These are phyloP conservation scores for Bradypodion pumilum DNA, from an alignment of 2,797 vertebrate genomes.

Conservation along the genomic window DNA sequence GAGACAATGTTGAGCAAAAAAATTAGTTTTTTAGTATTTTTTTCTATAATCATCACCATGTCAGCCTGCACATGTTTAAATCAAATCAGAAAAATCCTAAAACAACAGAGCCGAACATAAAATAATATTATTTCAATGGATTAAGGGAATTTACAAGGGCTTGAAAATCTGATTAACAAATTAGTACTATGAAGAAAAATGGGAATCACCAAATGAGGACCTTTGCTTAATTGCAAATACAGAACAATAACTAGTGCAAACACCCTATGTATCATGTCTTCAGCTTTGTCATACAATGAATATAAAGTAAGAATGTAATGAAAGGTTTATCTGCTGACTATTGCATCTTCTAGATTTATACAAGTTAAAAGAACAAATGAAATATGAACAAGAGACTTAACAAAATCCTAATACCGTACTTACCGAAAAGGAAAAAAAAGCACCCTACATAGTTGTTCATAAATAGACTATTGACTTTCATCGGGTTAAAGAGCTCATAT, in stretches of 20 bases:
- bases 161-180: constrained; percentile 40
- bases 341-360: constrained; percentile 43
- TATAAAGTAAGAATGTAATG: constrained; percentile 41
- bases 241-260: constrained; percentile 52
- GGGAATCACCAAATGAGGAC: constrained; percentile 32
- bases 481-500: constrained; percentile 60
- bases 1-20: constrained; percentile 27
- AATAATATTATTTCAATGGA: constrained; percentile 41
- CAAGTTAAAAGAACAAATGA: constrained; percentile 41
- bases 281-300: constrained; percentile 44
- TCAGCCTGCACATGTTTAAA: constrained; percentile 43
- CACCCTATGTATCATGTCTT: constrained; percentile 31
- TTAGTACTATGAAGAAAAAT: constrained; percentile 47
- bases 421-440: constrained; percentile 51
- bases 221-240: constrained; percentile 49
- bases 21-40: constrained; percentile 16
- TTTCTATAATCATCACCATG: neutral
- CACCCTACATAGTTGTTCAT: constrained; percentile 64
- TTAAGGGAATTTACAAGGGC: constrained; percentile 32
- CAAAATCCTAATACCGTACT: constrained; percentile 61
- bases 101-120: constrained; percentile 37
- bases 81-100: constrained; percentile 40
- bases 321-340: constrained; percentile 47
- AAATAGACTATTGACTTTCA: constrained; percentile 76
- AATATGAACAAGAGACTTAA: constrained; percentile 57